These are phyloP conservation scores for Archaeoteleia sp. DNA, from an alignment of 2,888 invertebrate species.

Conservation along the genomic window DNA sequence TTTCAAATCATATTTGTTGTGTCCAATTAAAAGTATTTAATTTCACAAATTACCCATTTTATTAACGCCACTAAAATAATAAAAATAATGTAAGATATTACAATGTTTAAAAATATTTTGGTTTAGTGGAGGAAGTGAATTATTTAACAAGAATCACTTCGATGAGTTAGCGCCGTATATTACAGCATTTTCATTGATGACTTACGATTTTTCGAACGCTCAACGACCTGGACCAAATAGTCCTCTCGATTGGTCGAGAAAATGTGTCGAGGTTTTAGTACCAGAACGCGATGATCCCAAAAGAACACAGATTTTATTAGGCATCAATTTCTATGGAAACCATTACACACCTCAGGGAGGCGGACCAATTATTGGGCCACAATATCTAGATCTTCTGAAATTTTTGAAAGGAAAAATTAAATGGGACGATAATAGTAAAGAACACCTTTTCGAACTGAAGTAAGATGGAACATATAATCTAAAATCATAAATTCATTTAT, in stretches of 20 bases:
- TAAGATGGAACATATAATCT: too few relatives aligned
- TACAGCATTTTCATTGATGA: conserved; percentile 95
- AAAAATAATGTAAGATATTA: conserved; percentile 27
- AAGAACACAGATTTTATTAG: conserved; percentile 87
- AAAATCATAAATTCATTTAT: too few relatives aligned
- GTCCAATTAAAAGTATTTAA: too few relatives aligned
- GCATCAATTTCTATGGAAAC: conserved; percentile 95
- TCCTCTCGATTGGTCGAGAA: conserved; percentile 87
- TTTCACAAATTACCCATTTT: too few relatives aligned
- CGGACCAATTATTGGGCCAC: conserved; percentile 86
- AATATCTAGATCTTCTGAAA: conserved; percentile 86
- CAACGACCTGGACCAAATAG: conserved; percentile 93
- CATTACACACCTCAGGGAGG: conserved; percentile 89
- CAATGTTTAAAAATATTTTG: too few relatives aligned
- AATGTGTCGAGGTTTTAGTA: conserved; percentile 84
- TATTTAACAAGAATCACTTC: conserved; percentile 86
- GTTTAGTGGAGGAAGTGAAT: conserved; percentile 74
- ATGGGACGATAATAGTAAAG: conserved; percentile 86
- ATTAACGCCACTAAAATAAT: too few relatives aligned
- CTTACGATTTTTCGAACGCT: conserved; percentile 92
- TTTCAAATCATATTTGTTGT: too few relatives aligned
- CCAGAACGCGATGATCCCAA: conserved; percentile 79
- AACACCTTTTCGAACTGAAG: conserved; percentile 92
- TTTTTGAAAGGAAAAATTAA: conserved; percentile 84
- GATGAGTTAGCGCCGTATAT: conserved; percentile 85